A percentile compares a stretch with the other conserved stretches of the same genome.
These are phyloP conservation scores for Mythimna loreyi DNA, from an alignment of 2,888 invertebrate species.

Conservation along the genomic window DNA sequence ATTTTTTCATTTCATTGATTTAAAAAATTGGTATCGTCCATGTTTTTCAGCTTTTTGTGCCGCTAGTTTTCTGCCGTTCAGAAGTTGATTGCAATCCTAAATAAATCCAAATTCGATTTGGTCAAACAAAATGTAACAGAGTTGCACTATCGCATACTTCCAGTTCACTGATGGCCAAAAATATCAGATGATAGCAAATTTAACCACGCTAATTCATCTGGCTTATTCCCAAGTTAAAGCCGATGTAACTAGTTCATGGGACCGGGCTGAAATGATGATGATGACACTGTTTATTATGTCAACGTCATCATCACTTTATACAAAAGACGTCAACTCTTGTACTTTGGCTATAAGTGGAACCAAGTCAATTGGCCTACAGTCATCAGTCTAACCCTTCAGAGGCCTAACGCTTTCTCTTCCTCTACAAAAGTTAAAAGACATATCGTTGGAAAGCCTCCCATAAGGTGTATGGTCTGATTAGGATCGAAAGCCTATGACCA, in stretches of 20 bases:
- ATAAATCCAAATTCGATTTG: background rate
- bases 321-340: too few relatives aligned
- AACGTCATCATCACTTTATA: background rate
- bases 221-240: background rate
- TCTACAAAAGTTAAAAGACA: too few relatives aligned
- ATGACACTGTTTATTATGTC: background rate
- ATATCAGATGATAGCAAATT: background rate
- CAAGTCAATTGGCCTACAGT: too few relatives aligned
- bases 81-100: background rate
- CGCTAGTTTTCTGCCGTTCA: too few relatives aligned
- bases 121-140: background rate
- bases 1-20: background rate
- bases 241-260: background rate
- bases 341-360: too few relatives aligned
- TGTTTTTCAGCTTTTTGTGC: background rate
- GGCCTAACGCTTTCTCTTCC: too few relatives aligned
- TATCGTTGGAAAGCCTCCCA: too few relatives aligned
- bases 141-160: background rate
- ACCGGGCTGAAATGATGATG: background rate
- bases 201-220: background rate
- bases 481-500: too few relatives aligned
- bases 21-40: background rate
- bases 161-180: conserved; percentile 11
- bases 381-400: too few relatives aligned
- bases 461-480: too few relatives aligned